Evolutionary conservation across 1,140 invertebrate species (phyloP).

Genomic region (Drosophila eugracilis): DNA sequence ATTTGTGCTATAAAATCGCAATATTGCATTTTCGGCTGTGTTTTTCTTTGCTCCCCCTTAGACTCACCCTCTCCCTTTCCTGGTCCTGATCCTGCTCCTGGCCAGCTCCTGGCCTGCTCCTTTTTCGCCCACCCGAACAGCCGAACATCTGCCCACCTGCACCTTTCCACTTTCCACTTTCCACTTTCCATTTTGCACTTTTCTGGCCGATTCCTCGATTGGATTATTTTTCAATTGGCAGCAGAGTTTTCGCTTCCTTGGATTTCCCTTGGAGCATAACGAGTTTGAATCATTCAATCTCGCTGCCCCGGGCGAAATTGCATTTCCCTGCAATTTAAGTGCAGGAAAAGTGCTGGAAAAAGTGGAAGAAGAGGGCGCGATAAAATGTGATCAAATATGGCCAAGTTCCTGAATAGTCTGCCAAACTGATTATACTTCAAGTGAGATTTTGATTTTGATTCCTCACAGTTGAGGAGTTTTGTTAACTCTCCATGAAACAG

Average conservation of each 20-base stretch:
- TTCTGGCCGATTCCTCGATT: slow-evolving; percentile 60
- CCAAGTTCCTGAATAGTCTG: not conserved
- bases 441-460: too few relatives aligned
- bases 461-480: too few relatives aligned
- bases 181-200: slow-evolving; percentile 48
- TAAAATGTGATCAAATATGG: not conserved
- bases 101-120: not conserved
- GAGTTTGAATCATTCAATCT: slow-evolving; percentile 27
- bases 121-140: not conserved
- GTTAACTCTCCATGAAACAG: too few relatives aligned
- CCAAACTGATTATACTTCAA: not conserved
- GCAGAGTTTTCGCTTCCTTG: slow-evolving; percentile 71
- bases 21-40: slow-evolving; percentile 72
- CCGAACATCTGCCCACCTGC: not conserved
- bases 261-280: slow-evolving; percentile 19
- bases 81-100: too few relatives aligned
- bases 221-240: slow-evolving; percentile 75
- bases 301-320: not conserved
- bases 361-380: not conserved
- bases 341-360: not conserved
- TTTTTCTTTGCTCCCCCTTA: slow-evolving; percentile 14
- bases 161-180: too few relatives aligned
- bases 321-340: slow-evolving; percentile 7
- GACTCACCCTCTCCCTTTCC: slow-evolving; percentile 5
- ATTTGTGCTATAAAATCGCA: slow-evolving; percentile 82